Evolutionary conservation across 1,140 invertebrate genomes (phyloP).

Genomic region (Aphelinus certus): DNA sequence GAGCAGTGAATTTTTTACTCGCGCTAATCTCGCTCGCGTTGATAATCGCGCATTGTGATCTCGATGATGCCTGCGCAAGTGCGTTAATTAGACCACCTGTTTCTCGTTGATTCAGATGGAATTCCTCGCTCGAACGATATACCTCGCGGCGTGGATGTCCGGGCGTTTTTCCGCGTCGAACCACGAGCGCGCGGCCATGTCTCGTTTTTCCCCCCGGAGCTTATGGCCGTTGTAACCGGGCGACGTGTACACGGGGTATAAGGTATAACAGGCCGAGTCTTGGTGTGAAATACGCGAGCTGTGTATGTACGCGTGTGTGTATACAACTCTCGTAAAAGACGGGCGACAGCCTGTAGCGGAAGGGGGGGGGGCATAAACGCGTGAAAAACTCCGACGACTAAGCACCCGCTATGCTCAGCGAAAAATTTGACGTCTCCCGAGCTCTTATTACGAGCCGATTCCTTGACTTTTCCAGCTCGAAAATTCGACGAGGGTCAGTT

Average conservation of each 20-base stretch:
- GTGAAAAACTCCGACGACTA: background rate
- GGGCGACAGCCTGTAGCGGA: constrained; percentile 30
- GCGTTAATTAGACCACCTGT: no score
- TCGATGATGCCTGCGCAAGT: no score
- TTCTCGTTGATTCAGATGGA: no score
- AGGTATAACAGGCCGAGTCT: background rate
- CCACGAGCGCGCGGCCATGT: background rate
- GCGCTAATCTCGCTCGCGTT: no score
- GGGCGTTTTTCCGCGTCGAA: background rate
- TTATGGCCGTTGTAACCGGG: constrained; percentile 3
- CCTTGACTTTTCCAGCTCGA: no score
- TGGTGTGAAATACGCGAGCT: constrained; percentile 3
- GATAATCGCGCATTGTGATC: no score
- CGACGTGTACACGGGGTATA: background rate
- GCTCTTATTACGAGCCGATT: no score
- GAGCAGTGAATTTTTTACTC: no score
- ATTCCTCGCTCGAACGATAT: no score
- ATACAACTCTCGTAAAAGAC: constrained; percentile 44
- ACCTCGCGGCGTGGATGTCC: no score
- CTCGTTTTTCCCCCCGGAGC: constrained; percentile 1
- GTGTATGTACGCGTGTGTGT: constrained; percentile 23
- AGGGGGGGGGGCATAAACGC: constrained; percentile 20
- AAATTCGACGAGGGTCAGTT: no score
- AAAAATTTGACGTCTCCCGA: constrained; percentile 38
- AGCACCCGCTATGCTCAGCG: constrained; percentile 22